Conservation (phyloP, 2,888 invertebrate species). For the Aromia moschata region DNA sequence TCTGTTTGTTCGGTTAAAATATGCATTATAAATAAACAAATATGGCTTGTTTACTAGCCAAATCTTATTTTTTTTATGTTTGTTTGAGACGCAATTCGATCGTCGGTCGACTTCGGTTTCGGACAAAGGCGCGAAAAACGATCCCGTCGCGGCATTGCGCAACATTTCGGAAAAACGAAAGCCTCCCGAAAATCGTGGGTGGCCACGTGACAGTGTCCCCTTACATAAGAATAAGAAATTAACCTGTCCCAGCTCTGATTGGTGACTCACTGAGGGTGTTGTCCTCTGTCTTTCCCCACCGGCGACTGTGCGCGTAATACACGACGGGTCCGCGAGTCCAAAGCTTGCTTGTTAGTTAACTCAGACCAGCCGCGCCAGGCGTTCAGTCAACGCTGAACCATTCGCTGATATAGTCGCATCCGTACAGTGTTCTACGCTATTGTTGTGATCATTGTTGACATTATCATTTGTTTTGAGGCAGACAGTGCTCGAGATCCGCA, state of each 20-base stretch:
- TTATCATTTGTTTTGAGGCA: conserved; percentile 25
- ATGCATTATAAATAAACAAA: conserved; percentile 16
- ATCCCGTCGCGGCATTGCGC: no score
- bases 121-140: conserved; percentile 16
- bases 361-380: conserved; percentile 29
- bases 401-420: conserved; percentile 29
- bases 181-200: conserved; percentile 10
- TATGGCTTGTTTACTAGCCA: conserved; percentile 16
- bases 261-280: conserved; percentile 66
- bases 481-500: conserved; percentile 28
- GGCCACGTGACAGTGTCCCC: conserved; percentile 29
- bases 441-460: conserved; percentile 39
- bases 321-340: conserved; percentile 25
- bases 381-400: conserved; percentile 34
- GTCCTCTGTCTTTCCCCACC: conserved; percentile 61
- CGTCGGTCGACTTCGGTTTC: conserved; percentile 6
- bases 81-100: conserved; percentile 20
- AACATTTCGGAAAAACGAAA: conserved; percentile 21
- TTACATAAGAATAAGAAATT: conserved; percentile 57
- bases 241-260: conserved; percentile 65
- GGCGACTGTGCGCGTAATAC: conserved; percentile 41
- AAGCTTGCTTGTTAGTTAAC: conserved; percentile 38
- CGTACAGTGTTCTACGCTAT: conserved; percentile 31
- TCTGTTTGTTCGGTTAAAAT: conserved; percentile 3
- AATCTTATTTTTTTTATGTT: conserved; percentile 19